Evolutionary conservation across 2,797 vertebrate species (phyloP), one percentile per base, ranked within the genome.

Genomic region (Sebastes diaconus): DNA sequence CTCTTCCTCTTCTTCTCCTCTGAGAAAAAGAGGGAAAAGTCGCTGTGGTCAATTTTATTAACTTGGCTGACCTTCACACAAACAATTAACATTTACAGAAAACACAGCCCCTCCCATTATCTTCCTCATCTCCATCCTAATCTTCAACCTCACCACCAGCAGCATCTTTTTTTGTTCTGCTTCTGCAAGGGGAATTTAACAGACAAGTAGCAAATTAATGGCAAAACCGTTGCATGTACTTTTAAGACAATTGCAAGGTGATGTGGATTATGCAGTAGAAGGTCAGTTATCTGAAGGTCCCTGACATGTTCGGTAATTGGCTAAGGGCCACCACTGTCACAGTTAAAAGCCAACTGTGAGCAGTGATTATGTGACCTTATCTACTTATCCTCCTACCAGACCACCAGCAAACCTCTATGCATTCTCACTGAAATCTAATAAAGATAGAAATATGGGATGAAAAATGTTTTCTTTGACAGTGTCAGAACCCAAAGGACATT

Each of bases 11-110:
- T 88, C 77, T 77, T 84, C 68, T 87, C 84, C 82, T 86, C 84
- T 57, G 85, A 83, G 79, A 77, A 84, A 89, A 81, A 61, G 63
- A 70, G n/a, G 83, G 74, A 80, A 88, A 94, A 94, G 94, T 90
- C 78, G 81, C 79, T 73, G 71, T 87, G 90, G 90, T 94, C 94
- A 94, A 91, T 91, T 95, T 94, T 93, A 95, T 96, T 96, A 95
- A 94, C 93, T 96, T 93, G 90, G 90, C 92, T 97, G 96, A 97
- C 96, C 95, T 97, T 97, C 96, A 96, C 87, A 83, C 92, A 88
- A 94, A 95, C 95, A 96, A 95, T 97, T 97, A 97, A 97, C 95
- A 96, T 97, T 97, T 97, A 94, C 95, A 95, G 91, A 93, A 96
- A 96, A 95, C 85, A 92, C 93, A 93, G 88, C 91, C 93, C 94